Evolutionary conservation across 1,140 invertebrate genomes (phyloP), one percentile per base, ranked within the genome.

Genomic region (Penaeus indicus): DNA sequence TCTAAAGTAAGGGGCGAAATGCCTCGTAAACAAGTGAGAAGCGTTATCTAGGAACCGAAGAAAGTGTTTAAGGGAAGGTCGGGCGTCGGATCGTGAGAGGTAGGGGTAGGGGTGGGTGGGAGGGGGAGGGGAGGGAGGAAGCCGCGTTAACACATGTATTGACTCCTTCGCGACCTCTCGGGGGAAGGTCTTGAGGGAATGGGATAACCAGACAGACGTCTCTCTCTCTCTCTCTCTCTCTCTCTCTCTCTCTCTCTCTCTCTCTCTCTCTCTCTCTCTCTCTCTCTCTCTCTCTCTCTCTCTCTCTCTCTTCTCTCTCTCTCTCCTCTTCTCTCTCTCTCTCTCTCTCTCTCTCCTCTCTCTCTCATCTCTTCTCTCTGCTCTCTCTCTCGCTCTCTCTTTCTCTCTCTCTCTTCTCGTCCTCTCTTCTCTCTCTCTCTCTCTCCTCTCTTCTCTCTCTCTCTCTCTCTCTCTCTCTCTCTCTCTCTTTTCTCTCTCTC

Each of bases 191-290:
- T 54, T 54, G 54, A 54, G 54, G 54, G 54, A 54, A 54, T 54
- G 54, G 54, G 54, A 54, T 54, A 54, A 54, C 54, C 54, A 54
- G 54, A 16, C 54, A 54, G 54, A 16, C 54, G 38, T 38, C 25
- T 78, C 75, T 42, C 75, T 38, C 75, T 38, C 75, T 38, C 75
- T 38, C 75, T 38, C 75, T 78, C 75, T 38, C 75, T 38, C 75
- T 19, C 8, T 38, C 75, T 25, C 32, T 38, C 75, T 8, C 19
- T 38, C 47, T 25, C 47, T 38, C 75, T 11, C 27, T 25, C 27
- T 19, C 21, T 25, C 75, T 18, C 19, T 47, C 75, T 47, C 32
- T 47, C 75, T 25, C 22, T 47, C 75, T 21, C n/a, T 25, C 64
- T 67, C 21, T 67, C 25, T 67, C 25, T 67, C 25, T 77, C 72